Conservation (phyloP, 2,797 vertebrate genomes). For the Enteromius trimaculatus region DNA sequence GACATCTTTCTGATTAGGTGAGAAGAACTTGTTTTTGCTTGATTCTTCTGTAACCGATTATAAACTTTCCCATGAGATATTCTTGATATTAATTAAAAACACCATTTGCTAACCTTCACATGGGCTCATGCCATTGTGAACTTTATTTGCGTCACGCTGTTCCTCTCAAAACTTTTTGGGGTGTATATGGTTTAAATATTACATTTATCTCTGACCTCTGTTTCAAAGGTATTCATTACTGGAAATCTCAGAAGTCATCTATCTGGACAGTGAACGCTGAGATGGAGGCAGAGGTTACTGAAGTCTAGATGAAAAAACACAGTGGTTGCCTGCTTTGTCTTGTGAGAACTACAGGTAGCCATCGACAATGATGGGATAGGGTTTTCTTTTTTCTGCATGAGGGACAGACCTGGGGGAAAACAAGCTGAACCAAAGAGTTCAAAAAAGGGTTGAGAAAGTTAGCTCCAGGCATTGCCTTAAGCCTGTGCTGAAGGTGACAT, state of each 20-base stretch:
- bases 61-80: background rate
- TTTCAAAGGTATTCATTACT: background rate
- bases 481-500: background rate
- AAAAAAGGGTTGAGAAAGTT: background rate
- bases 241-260: background rate
- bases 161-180: background rate
- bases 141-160: background rate
- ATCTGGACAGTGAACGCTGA: background rate
- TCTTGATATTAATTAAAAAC: background rate
- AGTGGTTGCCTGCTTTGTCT: background rate
- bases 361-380: background rate
- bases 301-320: background rate
- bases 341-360: background rate
- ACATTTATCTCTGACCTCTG: background rate
- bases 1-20: background rate
- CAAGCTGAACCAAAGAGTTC: background rate
- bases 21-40: background rate
- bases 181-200: background rate
- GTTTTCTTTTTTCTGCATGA: background rate
- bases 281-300: background rate
- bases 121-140: background rate
- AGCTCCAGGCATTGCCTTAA: conserved; percentile 5
- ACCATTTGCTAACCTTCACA: background rate
- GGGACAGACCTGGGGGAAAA: conserved; percentile 11
- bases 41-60: background rate